A percentile compares a stretch with the other conserved stretches of the same genome.
Evolutionary conservation across 2,797 vertebrate genomes (phyloP).

Genomic region (Chelidonichthys spinosus): DNA sequence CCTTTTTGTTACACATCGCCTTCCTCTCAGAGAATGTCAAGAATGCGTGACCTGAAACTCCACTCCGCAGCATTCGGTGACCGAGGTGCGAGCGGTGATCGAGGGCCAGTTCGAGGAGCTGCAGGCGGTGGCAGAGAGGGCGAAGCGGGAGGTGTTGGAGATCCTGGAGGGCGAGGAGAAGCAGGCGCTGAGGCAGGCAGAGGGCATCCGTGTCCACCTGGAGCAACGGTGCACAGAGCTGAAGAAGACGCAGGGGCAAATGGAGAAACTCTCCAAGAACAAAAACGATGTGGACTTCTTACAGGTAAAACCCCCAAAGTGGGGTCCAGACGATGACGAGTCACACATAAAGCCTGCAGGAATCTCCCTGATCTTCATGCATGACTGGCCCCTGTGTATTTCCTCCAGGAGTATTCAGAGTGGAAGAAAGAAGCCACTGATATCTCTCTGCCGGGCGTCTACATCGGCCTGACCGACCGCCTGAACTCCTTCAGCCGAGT

Average conservation of each 20-base stretch:
- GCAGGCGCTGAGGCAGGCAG: slow-evolving; percentile 84
- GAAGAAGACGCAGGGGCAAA: slow-evolving; percentile 82
- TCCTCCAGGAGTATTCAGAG: slow-evolving; percentile 83
- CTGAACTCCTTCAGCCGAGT: slow-evolving; percentile 81
- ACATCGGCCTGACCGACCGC: slow-evolving; percentile 85
- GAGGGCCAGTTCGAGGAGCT: slow-evolving; percentile 85
- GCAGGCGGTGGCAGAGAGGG: slow-evolving; percentile 79
- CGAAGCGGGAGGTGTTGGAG: slow-evolving; percentile 80
- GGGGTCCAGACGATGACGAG: no score
- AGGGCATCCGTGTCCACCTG: slow-evolving; percentile 85
- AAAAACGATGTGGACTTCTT: slow-evolving; percentile 86
- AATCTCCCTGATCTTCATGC: not conserved
- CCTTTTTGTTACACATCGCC: not conserved
- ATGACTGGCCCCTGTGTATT: slow-evolving; percentile 11
- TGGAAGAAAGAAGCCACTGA: slow-evolving; percentile 83
- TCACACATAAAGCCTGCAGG: not conserved
- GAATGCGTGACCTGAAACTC: not conserved
- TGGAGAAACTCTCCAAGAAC: slow-evolving; percentile 83
- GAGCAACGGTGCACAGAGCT: slow-evolving; percentile 83
- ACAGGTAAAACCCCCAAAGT: slow-evolving; percentile 74
- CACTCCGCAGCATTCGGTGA: slow-evolving; percentile 78
- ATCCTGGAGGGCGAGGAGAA: slow-evolving; percentile 87
- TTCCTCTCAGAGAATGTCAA: not conserved
- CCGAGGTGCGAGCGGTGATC: slow-evolving; percentile 81
- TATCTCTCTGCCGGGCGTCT: slow-evolving; percentile 81